A percentile compares a stretch with the other conserved stretches of the same genome.
Evolutionary conservation across 2,888 invertebrate species (phyloP).

Genomic region (Spilosoma lubricipeda): DNA sequence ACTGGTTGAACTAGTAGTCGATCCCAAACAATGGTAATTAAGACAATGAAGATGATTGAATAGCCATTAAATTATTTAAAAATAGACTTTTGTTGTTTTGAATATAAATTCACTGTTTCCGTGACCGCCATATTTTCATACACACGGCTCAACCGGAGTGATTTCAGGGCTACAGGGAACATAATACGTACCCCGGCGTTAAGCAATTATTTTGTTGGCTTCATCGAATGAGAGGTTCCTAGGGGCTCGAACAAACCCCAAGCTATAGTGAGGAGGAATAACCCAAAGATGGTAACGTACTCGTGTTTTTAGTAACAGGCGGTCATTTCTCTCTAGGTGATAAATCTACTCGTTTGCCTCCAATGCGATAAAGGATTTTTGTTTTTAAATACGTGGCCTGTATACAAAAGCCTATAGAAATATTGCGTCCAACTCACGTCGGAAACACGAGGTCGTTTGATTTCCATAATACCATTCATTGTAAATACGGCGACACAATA

Average conservation of each 20-base stretch:
- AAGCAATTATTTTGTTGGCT: neutral
- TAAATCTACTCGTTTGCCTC: neutral
- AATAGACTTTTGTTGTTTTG: no score
- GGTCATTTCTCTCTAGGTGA: neutral
- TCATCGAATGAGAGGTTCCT: neutral
- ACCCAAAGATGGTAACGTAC: no score
- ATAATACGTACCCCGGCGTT: neutral
- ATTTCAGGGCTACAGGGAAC: neutral
- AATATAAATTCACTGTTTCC: no score
- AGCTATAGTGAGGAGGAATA: no score
- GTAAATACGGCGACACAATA: conserved; percentile 36
- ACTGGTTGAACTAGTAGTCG: no score
- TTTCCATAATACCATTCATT: conserved; percentile 40
- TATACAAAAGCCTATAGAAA: conserved; percentile 3
- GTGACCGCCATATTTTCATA: no score
- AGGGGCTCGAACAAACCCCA: neutral
- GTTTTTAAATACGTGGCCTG: neutral
- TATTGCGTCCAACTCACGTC: conserved; percentile 24
- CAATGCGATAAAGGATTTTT: neutral
- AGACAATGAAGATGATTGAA: no score
- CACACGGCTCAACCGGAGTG: no score
- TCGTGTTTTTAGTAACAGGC: no score
- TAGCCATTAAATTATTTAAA: no score
- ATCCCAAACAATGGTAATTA: no score
- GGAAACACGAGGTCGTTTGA: conserved; percentile 28